Base-by-base conservation (phyloP, 2,797 vertebrate species). In the Pseudochromis fuscus region DNA sequence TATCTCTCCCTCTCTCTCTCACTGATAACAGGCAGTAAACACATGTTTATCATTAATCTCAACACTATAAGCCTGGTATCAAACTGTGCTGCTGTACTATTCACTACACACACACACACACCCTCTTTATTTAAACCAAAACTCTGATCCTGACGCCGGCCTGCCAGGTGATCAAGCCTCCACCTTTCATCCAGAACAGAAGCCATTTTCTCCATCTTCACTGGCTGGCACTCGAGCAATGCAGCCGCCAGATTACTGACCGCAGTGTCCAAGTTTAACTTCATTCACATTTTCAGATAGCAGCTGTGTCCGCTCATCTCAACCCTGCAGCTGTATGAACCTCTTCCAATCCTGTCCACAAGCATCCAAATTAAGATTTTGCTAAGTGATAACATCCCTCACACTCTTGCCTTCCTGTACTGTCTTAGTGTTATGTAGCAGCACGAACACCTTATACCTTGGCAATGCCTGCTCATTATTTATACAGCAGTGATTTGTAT, bases 281-380 rank as follows among this genome's bases (percentile, higher is more conserved):
- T 81, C 73, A 85, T 87, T 88, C 75, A 83, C 68, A 61, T 79
- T 84, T 81, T 76, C 67, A 76, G 66, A 81, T 16, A 57, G 82
- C 86, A 87, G 87, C 86, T 87, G 87, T 82, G 83, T 81, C 78
- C 62, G 57, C 82, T 88, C 77, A 79, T 86, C 81, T 74, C 68
- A 83, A 77, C 72, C 75, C 81, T 25, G 82, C 83, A 84, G 88
- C 87, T 90, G 81, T 75, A 79, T 75, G 76, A 81, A 83, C 73
- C 55, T 72, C 81, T 73, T 85, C 75, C 79, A 83, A 85, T 80
- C 66, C 72, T 21, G 42, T 72, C 78, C 70, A 55, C 66, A 56
- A 79, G 83, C 57, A 57, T 68, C 56, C 72, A 61, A 81, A 86
- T 81, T 69, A 74, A 76, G 72, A 89, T 79, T 81, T 51, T 27